Conservation (phyloP, 1,140 invertebrate species). For the Musca domestica region DNA sequence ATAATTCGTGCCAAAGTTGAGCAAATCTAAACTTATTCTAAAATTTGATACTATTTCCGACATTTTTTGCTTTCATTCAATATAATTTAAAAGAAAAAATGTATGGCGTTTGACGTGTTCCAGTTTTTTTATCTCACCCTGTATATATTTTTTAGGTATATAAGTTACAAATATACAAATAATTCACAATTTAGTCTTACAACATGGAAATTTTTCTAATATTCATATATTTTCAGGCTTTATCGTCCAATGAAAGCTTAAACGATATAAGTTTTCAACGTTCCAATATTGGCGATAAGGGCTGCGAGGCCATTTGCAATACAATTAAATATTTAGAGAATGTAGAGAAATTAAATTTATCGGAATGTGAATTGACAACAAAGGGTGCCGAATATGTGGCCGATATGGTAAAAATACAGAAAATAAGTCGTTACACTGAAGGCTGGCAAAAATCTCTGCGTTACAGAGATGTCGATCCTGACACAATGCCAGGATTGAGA, state of each 20-base stretch:
- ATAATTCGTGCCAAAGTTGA: too few species aligned
- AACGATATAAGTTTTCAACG: conserved; percentile 60
- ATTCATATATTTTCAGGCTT: conserved; percentile 46
- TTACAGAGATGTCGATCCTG: conserved; percentile 66
- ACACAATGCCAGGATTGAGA: conserved; percentile 67
- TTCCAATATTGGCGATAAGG: conserved; percentile 60
- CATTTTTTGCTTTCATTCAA: too few species aligned
- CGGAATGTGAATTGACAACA: conserved; percentile 58
- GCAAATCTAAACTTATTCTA: too few species aligned
- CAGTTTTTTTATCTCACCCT: too few species aligned
- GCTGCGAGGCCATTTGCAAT: conserved; percentile 60
- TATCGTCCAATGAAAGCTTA: conserved; percentile 57
- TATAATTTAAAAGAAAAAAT: too few species aligned
- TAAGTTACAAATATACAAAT: too few species aligned
- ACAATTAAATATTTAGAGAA: conserved; percentile 58
- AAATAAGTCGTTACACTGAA: conserved; percentile 64
- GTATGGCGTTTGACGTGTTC: too few species aligned
- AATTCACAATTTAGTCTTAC: too few species aligned
- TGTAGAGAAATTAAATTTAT: conserved; percentile 59
- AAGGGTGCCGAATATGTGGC: conserved; percentile 56
- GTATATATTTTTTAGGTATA: too few species aligned
- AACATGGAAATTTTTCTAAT: too few species aligned
- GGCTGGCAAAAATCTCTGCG: conserved; percentile 73
- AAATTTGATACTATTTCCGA: too few species aligned
- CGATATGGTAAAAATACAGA: conserved; percentile 58